phyloP scores from a whole-genome alignment of 2,888 invertebrate genomes.

The Seira ritae region DNA sequence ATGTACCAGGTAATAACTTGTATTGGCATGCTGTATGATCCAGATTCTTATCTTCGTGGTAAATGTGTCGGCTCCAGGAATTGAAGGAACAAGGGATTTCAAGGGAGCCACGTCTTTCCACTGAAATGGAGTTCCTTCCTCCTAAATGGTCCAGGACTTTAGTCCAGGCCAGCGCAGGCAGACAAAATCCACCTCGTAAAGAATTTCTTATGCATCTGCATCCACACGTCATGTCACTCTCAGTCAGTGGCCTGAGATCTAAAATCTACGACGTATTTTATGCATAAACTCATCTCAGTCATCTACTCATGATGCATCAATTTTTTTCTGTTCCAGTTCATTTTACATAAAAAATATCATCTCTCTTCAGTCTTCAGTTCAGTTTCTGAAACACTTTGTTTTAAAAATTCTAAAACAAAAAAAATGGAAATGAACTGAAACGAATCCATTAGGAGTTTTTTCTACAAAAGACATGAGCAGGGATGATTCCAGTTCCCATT shows the following conservation, averaged over 20 bases:
- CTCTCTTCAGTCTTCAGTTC: neutral
- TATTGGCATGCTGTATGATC: slow-evolving; percentile 9
- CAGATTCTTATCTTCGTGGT: slow-evolving; percentile 47
- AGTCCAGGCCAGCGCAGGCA: too few species aligned
- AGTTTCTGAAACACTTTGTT: neutral
- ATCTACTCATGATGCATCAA: neutral
- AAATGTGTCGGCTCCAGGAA: slow-evolving; percentile 37
- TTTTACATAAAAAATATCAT: neutral
- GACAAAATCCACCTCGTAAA: neutral
- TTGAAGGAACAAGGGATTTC: neutral
- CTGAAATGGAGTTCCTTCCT: neutral
- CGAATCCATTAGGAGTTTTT: neutral
- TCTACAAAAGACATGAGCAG: neutral
- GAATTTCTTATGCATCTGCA: neutral
- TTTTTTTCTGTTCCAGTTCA: neutral
- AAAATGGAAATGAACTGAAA: neutral
- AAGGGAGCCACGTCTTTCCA: neutral
- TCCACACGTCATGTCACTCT: neutral
- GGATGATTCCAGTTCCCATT: neutral
- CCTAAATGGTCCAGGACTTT: neutral
- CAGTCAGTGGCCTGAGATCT: neutral
- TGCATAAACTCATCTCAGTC: too few species aligned
- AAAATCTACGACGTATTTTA: too few species aligned
- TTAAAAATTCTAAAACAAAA: neutral
- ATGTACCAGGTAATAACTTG: neutral